phyloP scores from a whole-genome alignment of 2,888 invertebrate genomes.

The Odontomyia ornata region DNA sequence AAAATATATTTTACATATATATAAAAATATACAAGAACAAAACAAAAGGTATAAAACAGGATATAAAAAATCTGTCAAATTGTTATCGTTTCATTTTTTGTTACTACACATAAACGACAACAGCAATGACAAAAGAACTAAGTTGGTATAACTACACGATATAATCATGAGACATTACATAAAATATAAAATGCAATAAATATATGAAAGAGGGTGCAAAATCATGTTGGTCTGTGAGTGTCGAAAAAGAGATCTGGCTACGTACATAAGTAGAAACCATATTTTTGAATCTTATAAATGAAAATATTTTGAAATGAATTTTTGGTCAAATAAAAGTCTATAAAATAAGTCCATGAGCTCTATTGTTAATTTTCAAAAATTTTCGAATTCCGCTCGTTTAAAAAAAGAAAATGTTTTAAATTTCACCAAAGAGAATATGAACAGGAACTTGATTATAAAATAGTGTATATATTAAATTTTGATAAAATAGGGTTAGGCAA shows the following conservation, averaged over 20 bases:
- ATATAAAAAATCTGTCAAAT: slow-evolving; percentile 14
- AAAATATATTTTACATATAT: slow-evolving; percentile 37
- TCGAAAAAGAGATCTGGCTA: slow-evolving; percentile 15
- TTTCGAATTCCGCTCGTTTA: too few relatives aligned
- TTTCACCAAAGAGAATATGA: too few relatives aligned
- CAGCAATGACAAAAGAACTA: neutral
- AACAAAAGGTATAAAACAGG: slow-evolving; percentile 20
- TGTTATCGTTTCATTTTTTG: too few relatives aligned
- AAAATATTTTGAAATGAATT: neutral
- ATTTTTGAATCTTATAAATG: neutral
- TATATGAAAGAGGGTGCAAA: slow-evolving; percentile 11
- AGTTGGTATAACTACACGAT: neutral
- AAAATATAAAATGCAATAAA: slow-evolving; percentile 25
- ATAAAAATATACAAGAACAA: slow-evolving; percentile 38
- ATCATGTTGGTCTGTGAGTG: slow-evolving; percentile 1
- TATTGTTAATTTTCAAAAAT: too few relatives aligned
- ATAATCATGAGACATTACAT: neutral
- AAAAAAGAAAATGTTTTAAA: too few relatives aligned
- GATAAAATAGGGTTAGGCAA: too few relatives aligned
- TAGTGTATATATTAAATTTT: too few relatives aligned
- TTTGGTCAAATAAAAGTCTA: too few relatives aligned
- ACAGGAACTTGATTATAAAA: too few relatives aligned
- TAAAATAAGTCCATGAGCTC: too few relatives aligned
- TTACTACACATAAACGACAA: too few relatives aligned
- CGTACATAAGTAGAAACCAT: neutral